Evolutionary conservation across 2,797 vertebrate genomes (phyloP).

Genomic region (Lycodopsis pacificus): DNA sequence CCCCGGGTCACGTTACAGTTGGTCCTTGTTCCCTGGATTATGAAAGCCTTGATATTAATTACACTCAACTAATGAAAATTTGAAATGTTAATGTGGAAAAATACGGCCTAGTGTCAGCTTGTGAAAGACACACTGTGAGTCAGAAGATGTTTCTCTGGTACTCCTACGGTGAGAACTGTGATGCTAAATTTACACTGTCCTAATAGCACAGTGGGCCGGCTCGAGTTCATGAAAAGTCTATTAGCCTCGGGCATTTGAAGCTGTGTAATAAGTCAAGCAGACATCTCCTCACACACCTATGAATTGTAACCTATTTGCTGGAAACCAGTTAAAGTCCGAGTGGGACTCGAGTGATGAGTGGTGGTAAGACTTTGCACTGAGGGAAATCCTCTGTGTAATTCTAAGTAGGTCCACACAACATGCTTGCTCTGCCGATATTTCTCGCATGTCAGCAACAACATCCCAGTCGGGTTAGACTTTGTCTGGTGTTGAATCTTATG

Average conservation of each 20-base stretch:
- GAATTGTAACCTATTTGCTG: slow-evolving; percentile 68
- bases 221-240: slow-evolving; percentile 54
- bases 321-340: slow-evolving; percentile 60
- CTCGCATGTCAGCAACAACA: slow-evolving; percentile 36
- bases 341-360: slow-evolving; percentile 59
- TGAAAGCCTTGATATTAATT: slow-evolving; percentile 44
- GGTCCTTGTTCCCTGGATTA: background rate
- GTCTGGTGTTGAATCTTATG: slow-evolving; percentile 11
- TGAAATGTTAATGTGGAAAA: slow-evolving; percentile 49
- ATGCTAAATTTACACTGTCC: slow-evolving; percentile 58
- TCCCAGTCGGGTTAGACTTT: slow-evolving; percentile 8
- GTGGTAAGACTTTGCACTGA: slow-evolving; percentile 40
- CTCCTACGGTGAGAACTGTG: slow-evolving; percentile 25
- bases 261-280: slow-evolving; percentile 66
- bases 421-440: slow-evolving; percentile 29
- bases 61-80: slow-evolving; percentile 42
- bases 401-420: slow-evolving; percentile 39
- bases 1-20: background rate
- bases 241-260: slow-evolving; percentile 63
- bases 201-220: slow-evolving; percentile 32
- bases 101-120: slow-evolving; percentile 25
- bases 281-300: slow-evolving; percentile 62
- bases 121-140: slow-evolving; percentile 31
- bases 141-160: slow-evolving; percentile 13
- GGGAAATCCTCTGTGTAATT: slow-evolving; percentile 47